Evolutionary conservation across 1,140 invertebrate genomes (phyloP).

Genomic region (Lepidurus apus): DNA sequence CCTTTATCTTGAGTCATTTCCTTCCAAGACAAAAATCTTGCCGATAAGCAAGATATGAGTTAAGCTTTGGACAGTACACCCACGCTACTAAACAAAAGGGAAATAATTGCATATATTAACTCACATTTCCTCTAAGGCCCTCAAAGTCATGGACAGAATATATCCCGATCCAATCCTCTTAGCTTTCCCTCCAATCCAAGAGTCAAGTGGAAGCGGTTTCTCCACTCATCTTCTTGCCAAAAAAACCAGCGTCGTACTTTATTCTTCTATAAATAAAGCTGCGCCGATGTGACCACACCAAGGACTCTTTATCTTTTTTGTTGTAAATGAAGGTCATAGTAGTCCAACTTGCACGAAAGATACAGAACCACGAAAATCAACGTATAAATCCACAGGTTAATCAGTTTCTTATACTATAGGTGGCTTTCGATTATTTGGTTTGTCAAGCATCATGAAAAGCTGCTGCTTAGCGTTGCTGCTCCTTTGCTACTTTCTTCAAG

Average conservation of each 20-base stretch:
- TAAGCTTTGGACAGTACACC: too few relatives aligned
- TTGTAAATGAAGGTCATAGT: not conserved
- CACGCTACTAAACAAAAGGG: not conserved
- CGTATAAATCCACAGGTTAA: not conserved
- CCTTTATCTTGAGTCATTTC: not conserved
- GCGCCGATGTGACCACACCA: not conserved
- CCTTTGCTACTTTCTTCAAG: not conserved
- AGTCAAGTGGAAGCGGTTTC: not conserved
- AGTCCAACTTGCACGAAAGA: not conserved
- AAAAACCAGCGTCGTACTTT: not conserved
- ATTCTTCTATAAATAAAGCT: not conserved
- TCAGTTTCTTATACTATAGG: not conserved
- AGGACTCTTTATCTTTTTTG: not conserved
- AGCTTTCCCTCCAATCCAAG: not conserved
- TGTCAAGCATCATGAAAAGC: not conserved
- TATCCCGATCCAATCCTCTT: not conserved
- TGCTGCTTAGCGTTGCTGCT: not conserved
- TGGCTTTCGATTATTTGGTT: not conserved
- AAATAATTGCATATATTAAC: not conserved
- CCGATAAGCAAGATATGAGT: too few relatives aligned
- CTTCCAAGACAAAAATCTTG: not conserved
- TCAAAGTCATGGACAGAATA: not conserved
- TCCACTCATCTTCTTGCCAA: not conserved
- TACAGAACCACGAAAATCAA: not conserved
- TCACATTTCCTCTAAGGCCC: not conserved